These are phyloP conservation scores for Vollenhovia emeryi DNA, from an alignment of 1,140 invertebrate species.

Conservation along the genomic window DNA sequence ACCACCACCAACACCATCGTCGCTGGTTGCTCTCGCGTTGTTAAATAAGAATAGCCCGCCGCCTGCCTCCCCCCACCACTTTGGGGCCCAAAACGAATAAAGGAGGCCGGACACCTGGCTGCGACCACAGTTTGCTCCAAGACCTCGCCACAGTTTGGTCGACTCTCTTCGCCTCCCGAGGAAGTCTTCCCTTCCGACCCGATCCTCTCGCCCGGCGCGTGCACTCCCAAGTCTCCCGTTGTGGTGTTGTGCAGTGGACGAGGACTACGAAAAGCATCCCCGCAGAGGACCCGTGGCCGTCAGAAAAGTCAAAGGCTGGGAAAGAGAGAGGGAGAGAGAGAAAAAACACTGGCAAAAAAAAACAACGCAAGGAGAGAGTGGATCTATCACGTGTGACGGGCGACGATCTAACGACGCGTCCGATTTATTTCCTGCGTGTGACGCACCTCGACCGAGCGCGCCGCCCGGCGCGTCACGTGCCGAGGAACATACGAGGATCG, in stretches of 20 bases:
- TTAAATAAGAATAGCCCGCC: slow-evolving; percentile 84
- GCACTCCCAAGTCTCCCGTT: not conserved
- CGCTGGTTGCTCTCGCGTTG: slow-evolving; percentile 75
- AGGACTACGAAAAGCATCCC: not conserved
- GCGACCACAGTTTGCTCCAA: slow-evolving; percentile 79
- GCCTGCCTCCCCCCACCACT: slow-evolving; percentile 71
- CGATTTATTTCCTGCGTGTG: slow-evolving; percentile 53
- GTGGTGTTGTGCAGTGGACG: slow-evolving; percentile 68
- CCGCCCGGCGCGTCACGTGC: slow-evolving; percentile 44
- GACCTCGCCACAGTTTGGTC: slow-evolving; percentile 55
- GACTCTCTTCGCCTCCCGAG: not conserved
- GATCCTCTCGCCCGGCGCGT: not conserved
- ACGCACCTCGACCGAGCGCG: slow-evolving; percentile 44
- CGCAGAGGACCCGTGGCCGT: not conserved
- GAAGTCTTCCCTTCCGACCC: not conserved
- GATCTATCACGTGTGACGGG: slow-evolving; percentile 35
- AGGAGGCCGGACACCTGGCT: slow-evolving; percentile 81
- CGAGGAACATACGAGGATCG: slow-evolving; percentile 40
- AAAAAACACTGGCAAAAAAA: not conserved
- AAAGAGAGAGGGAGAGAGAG: not conserved
- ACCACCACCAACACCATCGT: no score
- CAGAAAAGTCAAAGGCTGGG: no score
- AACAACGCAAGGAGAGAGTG: slow-evolving; percentile 1
- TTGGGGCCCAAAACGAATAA: slow-evolving; percentile 83
- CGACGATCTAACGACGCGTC: slow-evolving; percentile 25